Evolutionary conservation across 2,888 invertebrate species (phyloP).

Genomic region (Brachycybe producta): DNA sequence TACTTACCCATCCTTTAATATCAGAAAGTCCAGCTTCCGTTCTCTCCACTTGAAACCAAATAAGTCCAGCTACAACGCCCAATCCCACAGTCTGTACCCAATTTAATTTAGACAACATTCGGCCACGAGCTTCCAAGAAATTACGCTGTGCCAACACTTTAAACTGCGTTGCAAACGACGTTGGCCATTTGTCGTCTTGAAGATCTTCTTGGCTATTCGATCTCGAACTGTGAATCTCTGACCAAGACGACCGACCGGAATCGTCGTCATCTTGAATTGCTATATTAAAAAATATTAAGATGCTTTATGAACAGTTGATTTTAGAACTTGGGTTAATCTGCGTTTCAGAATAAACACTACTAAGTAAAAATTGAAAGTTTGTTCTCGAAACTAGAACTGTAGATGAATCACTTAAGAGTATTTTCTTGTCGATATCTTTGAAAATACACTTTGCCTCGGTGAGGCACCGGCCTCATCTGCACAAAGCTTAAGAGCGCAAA

Average conservation of each 20-base stretch:
- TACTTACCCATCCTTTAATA: slow-evolving; percentile 52
- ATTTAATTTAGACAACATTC: slow-evolving; percentile 61
- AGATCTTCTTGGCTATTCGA: slow-evolving; percentile 33
- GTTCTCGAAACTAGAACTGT: too few relatives aligned
- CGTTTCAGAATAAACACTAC: too few relatives aligned
- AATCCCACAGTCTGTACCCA: slow-evolving; percentile 61
- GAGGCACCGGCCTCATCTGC: too few relatives aligned
- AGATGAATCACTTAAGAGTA: too few relatives aligned
- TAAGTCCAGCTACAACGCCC: slow-evolving; percentile 55
- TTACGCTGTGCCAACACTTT: slow-evolving; percentile 57
- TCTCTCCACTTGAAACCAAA: slow-evolving; percentile 66
- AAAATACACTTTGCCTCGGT: too few relatives aligned
- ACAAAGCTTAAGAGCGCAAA: too few relatives aligned
- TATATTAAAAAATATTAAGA: background rate
- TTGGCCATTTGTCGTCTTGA: slow-evolving; percentile 45
- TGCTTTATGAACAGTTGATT: too few relatives aligned
- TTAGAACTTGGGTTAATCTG: too few relatives aligned
- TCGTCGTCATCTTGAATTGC: slow-evolving; percentile 44
- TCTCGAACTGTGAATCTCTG: slow-evolving; percentile 50
- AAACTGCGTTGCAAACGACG: slow-evolving; percentile 65
- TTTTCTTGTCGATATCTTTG: too few relatives aligned
- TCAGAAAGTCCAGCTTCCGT: slow-evolving; percentile 60
- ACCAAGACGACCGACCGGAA: slow-evolving; percentile 46
- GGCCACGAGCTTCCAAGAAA: slow-evolving; percentile 57
- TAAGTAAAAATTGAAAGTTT: too few relatives aligned